Conservation (phyloP, 2,113 vertebrate species). For the Odontesthes bonariensis region DNA sequence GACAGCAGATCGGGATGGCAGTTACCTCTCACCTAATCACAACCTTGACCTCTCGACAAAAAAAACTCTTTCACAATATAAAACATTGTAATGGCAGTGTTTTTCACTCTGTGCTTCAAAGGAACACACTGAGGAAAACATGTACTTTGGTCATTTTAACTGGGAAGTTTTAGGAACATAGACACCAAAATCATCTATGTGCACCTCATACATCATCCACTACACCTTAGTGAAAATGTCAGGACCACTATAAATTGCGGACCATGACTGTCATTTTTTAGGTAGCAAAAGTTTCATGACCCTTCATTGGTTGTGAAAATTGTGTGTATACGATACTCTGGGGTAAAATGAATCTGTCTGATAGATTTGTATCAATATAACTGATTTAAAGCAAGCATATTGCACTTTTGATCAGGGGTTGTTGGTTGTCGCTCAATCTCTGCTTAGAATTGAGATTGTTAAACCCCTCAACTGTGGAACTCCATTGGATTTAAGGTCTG, state of each 20-base stretch:
- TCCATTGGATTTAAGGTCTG: no score
- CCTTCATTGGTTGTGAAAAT: constrained; percentile 37
- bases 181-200: constrained; percentile 38
- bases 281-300: constrained; percentile 32
- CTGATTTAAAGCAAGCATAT: constrained; percentile 22
- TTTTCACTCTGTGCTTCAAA: constrained; percentile 67
- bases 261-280: constrained; percentile 34
- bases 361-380: constrained; percentile 19
- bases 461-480: no score
- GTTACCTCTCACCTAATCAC: constrained; percentile 64
- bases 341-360: constrained; percentile 33
- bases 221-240: constrained; percentile 1
- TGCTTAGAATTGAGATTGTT: no score
- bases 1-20: constrained; percentile 49
- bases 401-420: no score
- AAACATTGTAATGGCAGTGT: constrained; percentile 62
- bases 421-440: no score
- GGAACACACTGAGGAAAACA: constrained; percentile 3
- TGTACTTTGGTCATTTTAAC: constrained; percentile 43
- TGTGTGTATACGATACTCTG: constrained; percentile 32
- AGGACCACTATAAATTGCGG: constrained; percentile 16
- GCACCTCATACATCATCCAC: constrained; percentile 42
- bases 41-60: constrained; percentile 56
- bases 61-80: constrained; percentile 53
- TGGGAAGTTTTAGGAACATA: constrained; percentile 16